Percentiles rank a stretch among this genome's conserved stretches.
phyloP scores from a whole-genome alignment of 2,113 vertebrate species.

The Nothocercus nigrocapillus region DNA sequence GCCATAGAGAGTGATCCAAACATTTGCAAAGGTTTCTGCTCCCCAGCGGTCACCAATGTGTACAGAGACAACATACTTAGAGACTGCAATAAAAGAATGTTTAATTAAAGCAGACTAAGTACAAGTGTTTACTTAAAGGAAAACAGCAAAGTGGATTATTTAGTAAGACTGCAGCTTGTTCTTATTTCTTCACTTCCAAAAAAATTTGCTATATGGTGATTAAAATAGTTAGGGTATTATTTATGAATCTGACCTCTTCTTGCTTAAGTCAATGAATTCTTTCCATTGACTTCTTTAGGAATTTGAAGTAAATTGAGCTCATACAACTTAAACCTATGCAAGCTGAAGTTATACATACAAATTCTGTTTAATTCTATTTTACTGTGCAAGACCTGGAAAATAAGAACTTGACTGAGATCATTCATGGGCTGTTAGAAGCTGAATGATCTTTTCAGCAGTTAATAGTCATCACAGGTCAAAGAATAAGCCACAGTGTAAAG shows the following conservation, averaged over 20 bases:
- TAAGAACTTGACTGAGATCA: not conserved
- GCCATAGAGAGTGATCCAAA: conserved; percentile 68
- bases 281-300: not conserved
- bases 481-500: not conserved
- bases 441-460: not conserved
- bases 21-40: conserved; percentile 73
- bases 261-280: not conserved
- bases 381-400: not conserved
- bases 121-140: not conserved
- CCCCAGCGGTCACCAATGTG: conserved; percentile 58
- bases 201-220: not conserved
- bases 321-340: not conserved
- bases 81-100: conserved; percentile 30
- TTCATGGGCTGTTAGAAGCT: not conserved
- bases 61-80: conserved; percentile 68
- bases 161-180: not conserved
- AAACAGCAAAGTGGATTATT: not conserved
- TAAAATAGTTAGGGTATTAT: not conserved
- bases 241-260: not conserved
- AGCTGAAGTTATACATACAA: not conserved
- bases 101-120: not conserved
- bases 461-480: not conserved
- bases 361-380: not conserved
- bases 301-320: not conserved
- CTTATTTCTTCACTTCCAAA: not conserved